Evolutionary conservation across 2,888 invertebrate genomes (phyloP), one percentile per base, ranked within the genome.

Genomic region (Meghimatium bilineatum): DNA sequence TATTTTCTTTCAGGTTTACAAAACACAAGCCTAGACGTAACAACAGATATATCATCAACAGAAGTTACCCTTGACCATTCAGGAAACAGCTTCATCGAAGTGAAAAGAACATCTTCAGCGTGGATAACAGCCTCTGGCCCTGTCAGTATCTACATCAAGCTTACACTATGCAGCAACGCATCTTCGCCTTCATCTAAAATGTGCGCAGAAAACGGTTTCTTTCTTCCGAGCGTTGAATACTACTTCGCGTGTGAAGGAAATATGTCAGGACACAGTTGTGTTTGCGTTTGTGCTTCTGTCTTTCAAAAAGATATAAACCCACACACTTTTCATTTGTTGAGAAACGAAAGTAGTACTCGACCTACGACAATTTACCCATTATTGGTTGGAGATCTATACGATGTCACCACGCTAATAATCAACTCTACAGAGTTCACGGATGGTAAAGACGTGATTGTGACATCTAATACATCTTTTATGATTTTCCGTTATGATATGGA

Each of bases 161-260:
- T 84, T n/a, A 44, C 66, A 17, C 66, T 84, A 49, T 84, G 84
- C 75, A 75, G 52, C 80, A 74, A 80, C 52, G n/a, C 52, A 17
- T 67, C 79, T 0, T 20, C 34, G 49, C n/a, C 56, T 44, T 10
- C 78, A 10, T 29, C 56, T 23, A 34, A 44, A 29, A 38, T 72
- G 63, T 84, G 82, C 44, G 67, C 76, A 34, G 80, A 85, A 49
- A 87, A 80, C 71, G 87, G 85, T 17, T 88, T 87, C 63, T 85
- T 86, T 74, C 84, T 88, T 32, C 87, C 88, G 0, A 85, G 86
- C 17, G 72, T 87, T 17, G 88, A 88, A 74, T 86, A 87, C 80
- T 87, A 84, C 60, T 83, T 87, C 32, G 84, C 85, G 10, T 88
- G 87, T 72, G 80, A 71, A 17, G 80, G 77, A 52, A 85, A 85